Evolutionary conservation across 1,140 invertebrate species (phyloP).

Genomic region (Homarus americanus): DNA sequence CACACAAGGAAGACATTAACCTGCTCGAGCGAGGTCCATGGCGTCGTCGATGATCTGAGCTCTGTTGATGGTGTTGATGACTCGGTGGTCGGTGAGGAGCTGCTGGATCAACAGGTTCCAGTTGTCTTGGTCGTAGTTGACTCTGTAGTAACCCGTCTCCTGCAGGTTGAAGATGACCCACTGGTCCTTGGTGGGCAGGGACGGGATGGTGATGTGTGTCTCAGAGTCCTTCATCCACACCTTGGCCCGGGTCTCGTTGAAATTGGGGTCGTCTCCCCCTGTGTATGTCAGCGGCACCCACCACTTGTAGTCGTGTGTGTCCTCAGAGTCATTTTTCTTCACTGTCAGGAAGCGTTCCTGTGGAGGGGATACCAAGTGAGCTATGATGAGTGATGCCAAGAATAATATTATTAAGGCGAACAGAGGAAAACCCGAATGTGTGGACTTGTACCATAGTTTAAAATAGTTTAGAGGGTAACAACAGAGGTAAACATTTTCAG

Average conservation of each 20-base stretch:
- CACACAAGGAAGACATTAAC: slow-evolving; percentile 2
- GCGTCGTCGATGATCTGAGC: slow-evolving; percentile 84
- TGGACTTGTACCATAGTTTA: too few relatives aligned
- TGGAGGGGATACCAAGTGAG: too few relatives aligned
- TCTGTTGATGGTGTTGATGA: slow-evolving; percentile 68
- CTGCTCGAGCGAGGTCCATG: slow-evolving; percentile 85
- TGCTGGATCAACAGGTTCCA: slow-evolving; percentile 81
- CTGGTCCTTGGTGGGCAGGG: slow-evolving; percentile 52
- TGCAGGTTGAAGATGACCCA: slow-evolving; percentile 66
- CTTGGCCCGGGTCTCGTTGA: slow-evolving; percentile 83
- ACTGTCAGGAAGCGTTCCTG: slow-evolving; percentile 46
- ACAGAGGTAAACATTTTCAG: too few relatives aligned
- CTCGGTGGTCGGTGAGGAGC: slow-evolving; percentile 79
- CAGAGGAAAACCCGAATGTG: too few relatives aligned
- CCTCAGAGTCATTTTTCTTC: neutral
- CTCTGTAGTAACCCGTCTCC: slow-evolving; percentile 83
- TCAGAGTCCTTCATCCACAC: slow-evolving; percentile 81
- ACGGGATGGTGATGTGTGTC: slow-evolving; percentile 11
- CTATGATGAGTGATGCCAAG: neutral
- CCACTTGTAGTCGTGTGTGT: slow-evolving; percentile 81
- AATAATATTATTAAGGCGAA: too few relatives aligned
- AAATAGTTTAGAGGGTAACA: too few relatives aligned
- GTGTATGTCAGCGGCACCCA: slow-evolving; percentile 82
- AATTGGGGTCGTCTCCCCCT: slow-evolving; percentile 82
- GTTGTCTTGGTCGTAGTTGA: slow-evolving; percentile 85